A percentile compares a stretch with the other conserved stretches of the same genome.
These are phyloP conservation scores for Dolichotis patagonum DNA, from an alignment of 2,113 vertebrate species.

Conservation along the genomic window DNA sequence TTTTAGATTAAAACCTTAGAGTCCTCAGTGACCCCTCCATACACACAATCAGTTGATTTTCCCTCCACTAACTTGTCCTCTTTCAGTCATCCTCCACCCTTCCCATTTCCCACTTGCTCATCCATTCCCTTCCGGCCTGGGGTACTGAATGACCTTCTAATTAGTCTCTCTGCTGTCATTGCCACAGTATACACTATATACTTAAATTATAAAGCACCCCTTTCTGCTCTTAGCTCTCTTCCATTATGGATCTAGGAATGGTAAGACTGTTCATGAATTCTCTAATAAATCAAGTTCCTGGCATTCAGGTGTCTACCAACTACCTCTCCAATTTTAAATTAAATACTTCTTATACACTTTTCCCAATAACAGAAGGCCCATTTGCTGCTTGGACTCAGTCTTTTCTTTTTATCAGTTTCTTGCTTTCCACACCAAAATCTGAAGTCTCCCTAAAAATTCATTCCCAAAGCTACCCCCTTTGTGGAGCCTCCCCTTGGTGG, in stretches of 20 bases:
- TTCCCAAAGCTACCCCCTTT: too few relatives aligned
- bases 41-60: neutral
- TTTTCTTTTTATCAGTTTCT: neutral
- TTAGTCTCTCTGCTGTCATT: neutral
- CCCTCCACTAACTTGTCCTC: neutral
- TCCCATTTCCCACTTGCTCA: neutral
- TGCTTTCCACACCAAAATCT: neutral
- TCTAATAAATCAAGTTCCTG: neutral
- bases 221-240: neutral
- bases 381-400: neutral
- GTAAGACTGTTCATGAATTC: neutral
- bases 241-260: neutral
- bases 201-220: neutral
- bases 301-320: neutral
- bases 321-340: neutral
- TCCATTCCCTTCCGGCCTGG: neutral
- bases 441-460: neutral
- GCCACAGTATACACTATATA: neutral
- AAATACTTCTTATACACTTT: neutral
- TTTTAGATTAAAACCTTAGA: constrained; percentile 4
- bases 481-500: fast-evolving
- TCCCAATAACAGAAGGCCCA: neutral
- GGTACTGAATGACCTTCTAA: neutral
- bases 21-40: neutral
- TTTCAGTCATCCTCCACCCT: neutral